phyloP scores from a whole-genome alignment of 1,140 invertebrate genomes.

The Drosophila ambigua region DNA sequence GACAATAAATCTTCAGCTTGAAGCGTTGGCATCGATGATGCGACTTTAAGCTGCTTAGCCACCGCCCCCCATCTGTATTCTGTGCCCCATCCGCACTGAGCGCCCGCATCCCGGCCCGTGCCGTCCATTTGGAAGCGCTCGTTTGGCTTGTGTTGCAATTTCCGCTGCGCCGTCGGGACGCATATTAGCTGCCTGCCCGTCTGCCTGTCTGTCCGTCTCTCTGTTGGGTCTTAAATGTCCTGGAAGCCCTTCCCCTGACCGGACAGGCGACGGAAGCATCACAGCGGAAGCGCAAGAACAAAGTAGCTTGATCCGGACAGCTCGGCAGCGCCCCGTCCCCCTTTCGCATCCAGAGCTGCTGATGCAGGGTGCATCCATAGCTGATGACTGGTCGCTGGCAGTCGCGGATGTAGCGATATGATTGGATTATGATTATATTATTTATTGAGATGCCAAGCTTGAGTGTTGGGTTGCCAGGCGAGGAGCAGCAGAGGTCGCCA shows the following conservation, averaged over 20 bases:
- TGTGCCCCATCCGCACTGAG: neutral
- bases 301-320: constrained; percentile 52
- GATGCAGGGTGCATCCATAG: constrained; percentile 24
- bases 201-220: neutral
- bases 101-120: neutral
- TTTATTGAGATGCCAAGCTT: constrained; percentile 65
- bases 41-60: constrained; percentile 75
- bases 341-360: neutral
- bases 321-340: constrained; percentile 11
- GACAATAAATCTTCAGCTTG: constrained; percentile 67
- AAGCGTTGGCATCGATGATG: constrained; percentile 69
- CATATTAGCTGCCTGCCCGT: constrained; percentile 64
- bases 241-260: neutral
- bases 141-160: constrained; percentile 65
- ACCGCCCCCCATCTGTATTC: constrained; percentile 5
- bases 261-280: constrained; percentile 42
- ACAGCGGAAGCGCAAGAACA: constrained; percentile 47
- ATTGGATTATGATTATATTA: constrained; percentile 82
- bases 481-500: neutral
- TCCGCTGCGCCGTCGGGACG: constrained; percentile 63
- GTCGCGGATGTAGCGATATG: constrained; percentile 77
- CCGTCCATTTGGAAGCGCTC: constrained; percentile 5
- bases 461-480: constrained; percentile 35
- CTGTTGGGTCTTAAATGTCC: constrained; percentile 1
- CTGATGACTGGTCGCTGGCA: constrained; percentile 55